Evolutionary conservation across 2,797 vertebrate species (phyloP).

Genomic region (Coccyzus lansbergi): DNA sequence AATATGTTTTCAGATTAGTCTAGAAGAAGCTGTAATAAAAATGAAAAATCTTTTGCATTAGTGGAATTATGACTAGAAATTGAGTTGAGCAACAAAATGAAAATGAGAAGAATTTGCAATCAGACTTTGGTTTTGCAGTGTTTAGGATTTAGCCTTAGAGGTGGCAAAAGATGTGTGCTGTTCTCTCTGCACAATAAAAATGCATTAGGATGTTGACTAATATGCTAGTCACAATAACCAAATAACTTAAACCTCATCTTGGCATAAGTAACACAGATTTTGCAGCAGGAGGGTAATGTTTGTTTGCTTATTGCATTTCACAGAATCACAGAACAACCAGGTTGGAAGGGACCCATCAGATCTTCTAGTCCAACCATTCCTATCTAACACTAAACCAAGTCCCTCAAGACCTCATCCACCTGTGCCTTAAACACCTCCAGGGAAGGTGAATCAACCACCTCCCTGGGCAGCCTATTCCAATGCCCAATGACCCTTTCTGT

Average conservation of each 20-base stretch:
- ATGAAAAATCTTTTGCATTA: background rate
- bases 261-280: background rate
- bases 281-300: background rate
- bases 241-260: background rate
- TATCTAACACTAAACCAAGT: no score
- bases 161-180: background rate
- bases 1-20: slow-evolving; percentile 12
- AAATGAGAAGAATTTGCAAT: background rate
- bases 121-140: background rate
- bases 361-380: no score
- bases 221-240: background rate
- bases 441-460: no score
- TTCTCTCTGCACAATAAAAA: slow-evolving; percentile 11
- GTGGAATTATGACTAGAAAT: background rate
- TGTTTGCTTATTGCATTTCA: background rate
- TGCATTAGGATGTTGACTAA: background rate
- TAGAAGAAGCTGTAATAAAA: slow-evolving; percentile 28
- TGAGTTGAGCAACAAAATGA: background rate
- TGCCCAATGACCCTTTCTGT: no score
- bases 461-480: no score
- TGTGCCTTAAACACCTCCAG: no score
- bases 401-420: no score
- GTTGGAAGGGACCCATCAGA: no score
- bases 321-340: no score
- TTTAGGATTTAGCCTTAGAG: background rate